Evolutionary conservation across 2,888 invertebrate genomes (phyloP).

Genomic region (Diarsia brunnea): DNA sequence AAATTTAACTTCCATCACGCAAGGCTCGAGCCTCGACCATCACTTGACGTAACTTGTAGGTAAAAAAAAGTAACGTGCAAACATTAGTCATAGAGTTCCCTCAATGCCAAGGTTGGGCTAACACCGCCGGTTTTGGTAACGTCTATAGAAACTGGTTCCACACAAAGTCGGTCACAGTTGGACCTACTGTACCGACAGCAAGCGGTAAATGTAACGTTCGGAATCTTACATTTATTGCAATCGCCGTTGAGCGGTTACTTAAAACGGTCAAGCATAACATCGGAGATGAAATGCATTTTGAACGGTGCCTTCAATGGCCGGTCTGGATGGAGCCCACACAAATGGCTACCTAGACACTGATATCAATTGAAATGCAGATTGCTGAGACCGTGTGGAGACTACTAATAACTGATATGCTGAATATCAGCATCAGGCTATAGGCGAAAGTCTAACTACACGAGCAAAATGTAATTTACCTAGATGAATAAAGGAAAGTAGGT

Average conservation of each 20-base stretch:
- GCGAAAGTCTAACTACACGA: slow-evolving; percentile 54
- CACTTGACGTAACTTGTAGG: slow-evolving; percentile 68
- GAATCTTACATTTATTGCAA: slow-evolving; percentile 63
- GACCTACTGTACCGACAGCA: slow-evolving; percentile 52
- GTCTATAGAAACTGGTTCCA: slow-evolving; percentile 80
- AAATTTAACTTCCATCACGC: slow-evolving; percentile 70
- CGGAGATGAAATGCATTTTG: slow-evolving; percentile 60
- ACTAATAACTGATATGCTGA: slow-evolving; percentile 47
- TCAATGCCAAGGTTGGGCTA: slow-evolving; percentile 87
- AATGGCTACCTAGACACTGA: slow-evolving; percentile 48
- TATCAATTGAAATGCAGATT: slow-evolving; percentile 63
- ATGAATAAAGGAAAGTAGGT: slow-evolving; percentile 64
- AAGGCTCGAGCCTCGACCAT: slow-evolving; percentile 54
- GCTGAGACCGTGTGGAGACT: slow-evolving; percentile 46
- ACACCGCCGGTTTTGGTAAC: slow-evolving; percentile 74
- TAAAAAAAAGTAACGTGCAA: slow-evolving; percentile 66
- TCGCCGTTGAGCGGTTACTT: slow-evolving; percentile 58
- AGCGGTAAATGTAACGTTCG: slow-evolving; percentile 72
- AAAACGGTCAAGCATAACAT: slow-evolving; percentile 58
- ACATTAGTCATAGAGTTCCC: slow-evolving; percentile 82
- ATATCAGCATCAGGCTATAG: slow-evolving; percentile 27
- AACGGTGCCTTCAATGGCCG: slow-evolving; percentile 54
- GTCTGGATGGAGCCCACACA: slow-evolving; percentile 39
- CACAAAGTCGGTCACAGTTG: slow-evolving; percentile 74
- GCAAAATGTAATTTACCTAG: slow-evolving; percentile 59